Conservation (phyloP, 1,140 invertebrate species). For the Drosophila pseudoobscura region DNA sequence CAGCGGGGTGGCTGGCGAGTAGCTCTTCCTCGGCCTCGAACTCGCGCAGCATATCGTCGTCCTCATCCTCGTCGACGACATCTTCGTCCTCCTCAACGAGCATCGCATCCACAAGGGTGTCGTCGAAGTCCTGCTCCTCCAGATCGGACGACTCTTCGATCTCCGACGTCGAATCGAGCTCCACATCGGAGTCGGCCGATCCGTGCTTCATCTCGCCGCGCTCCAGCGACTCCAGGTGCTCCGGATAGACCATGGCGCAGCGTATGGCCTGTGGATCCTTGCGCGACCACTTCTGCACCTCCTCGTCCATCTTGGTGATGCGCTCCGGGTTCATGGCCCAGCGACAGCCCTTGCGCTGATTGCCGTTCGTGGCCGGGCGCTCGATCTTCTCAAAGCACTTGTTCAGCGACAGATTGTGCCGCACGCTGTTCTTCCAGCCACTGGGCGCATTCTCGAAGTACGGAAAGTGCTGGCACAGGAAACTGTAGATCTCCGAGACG, state of each 20-base stretch:
- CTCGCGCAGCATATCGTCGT: slow-evolving; percentile 58
- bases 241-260: slow-evolving; percentile 95
- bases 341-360: slow-evolving; percentile 93
- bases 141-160: slow-evolving; percentile 83
- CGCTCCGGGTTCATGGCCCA: slow-evolving; percentile 98
- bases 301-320: slow-evolving; percentile 98
- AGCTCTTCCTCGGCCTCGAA: slow-evolving; percentile 40
- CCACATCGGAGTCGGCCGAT: slow-evolving; percentile 84
- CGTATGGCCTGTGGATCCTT: slow-evolving; percentile 95
- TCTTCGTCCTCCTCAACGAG: slow-evolving; percentile 76
- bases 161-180: slow-evolving; percentile 85
- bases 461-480: slow-evolving; percentile 99
- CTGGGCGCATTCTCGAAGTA: slow-evolving; percentile 98
- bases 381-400: slow-evolving; percentile 99
- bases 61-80: slow-evolving; percentile 65
- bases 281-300: slow-evolving; percentile 97
- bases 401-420: slow-evolving; percentile 97
- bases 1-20: slow-evolving; percentile 2
- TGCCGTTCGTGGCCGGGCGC: slow-evolving; percentile 92
- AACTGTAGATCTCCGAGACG: slow-evolving; percentile 99
- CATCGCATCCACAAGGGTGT: slow-evolving; percentile 79
- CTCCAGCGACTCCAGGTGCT: slow-evolving; percentile 91
- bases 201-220: slow-evolving; percentile 93
- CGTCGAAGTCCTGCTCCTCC: slow-evolving; percentile 84
- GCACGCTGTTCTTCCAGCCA: slow-evolving; percentile 98